These are phyloP conservation scores for Philotrypesis tridentata DNA, from an alignment of 1,140 invertebrate genomes.

Conservation along the genomic window DNA sequence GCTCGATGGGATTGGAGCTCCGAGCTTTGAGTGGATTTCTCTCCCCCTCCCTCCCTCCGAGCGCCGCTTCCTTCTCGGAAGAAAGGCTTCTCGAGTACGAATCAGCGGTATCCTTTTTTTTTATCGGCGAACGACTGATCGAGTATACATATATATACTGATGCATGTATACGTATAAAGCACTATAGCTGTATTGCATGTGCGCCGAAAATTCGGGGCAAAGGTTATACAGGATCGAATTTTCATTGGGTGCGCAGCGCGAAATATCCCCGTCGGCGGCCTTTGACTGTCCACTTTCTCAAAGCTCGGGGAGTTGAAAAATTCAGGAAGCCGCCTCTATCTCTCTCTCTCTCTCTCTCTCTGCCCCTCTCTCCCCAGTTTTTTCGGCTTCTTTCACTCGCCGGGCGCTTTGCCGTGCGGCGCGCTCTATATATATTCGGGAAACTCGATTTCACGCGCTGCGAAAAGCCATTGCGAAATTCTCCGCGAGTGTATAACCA, in stretches of 20 bases:
- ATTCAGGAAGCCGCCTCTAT: not conserved
- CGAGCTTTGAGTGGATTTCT: too few relatives aligned
- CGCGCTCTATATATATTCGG: too few relatives aligned
- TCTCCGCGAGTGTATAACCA: not conserved
- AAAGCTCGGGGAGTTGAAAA: not conserved
- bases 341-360: too few relatives aligned
- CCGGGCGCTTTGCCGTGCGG: not conserved
- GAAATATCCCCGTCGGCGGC: not conserved
- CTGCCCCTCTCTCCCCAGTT: not conserved
- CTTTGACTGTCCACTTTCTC: not conserved
- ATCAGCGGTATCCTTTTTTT: not conserved
- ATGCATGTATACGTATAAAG: too few relatives aligned
- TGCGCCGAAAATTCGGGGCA: not conserved
- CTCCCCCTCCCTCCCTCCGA: too few relatives aligned
- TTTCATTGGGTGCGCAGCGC: not conserved
- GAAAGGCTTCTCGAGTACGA: not conserved
- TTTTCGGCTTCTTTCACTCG: not conserved
- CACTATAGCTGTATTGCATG: too few relatives aligned
- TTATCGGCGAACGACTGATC: not conserved
- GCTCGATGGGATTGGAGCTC: not conserved
- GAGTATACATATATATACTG: not conserved
- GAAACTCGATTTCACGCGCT: not conserved
- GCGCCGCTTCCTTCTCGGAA: not conserved
- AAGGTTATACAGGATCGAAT: not conserved
- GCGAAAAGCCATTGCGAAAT: not conserved